Evolutionary conservation across 2,888 invertebrate genomes (phyloP).

Genomic region (Abrostola triplasia): DNA sequence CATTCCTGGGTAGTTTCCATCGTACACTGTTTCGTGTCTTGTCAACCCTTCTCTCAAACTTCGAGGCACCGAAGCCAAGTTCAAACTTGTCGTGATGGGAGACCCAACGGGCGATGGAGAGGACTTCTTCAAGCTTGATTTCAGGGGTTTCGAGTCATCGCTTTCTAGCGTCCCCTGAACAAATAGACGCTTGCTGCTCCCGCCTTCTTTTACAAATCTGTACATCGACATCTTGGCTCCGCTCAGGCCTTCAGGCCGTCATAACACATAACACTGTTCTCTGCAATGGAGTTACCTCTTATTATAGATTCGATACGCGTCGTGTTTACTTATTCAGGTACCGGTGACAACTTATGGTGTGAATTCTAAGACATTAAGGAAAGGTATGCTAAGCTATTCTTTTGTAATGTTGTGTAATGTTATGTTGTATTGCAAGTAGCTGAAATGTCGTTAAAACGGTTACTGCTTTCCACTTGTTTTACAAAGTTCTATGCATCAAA

Average conservation of each 20-base stretch:
- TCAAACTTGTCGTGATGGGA: constrained; percentile 89
- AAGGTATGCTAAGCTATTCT: constrained; percentile 49
- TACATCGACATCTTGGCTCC: constrained; percentile 91
- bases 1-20: constrained; percentile 85
- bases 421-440: constrained; percentile 16
- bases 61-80: constrained; percentile 87
- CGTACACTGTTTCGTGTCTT: constrained; percentile 84
- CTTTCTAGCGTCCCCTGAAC: constrained; percentile 92
- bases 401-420: constrained; percentile 32
- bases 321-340: constrained; percentile 54
- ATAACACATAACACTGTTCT: constrained; percentile 76
- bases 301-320: constrained; percentile 83
- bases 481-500: constrained; percentile 4
- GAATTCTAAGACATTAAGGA: constrained; percentile 55
- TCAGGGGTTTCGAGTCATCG: constrained; percentile 87
- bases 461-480: constrained; percentile 10
- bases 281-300: constrained; percentile 68
- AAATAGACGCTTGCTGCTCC: constrained; percentile 90
- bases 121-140: constrained; percentile 86
- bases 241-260: constrained; percentile 72
- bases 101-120: constrained; percentile 87
- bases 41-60: constrained; percentile 86
- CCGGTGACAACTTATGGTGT: constrained; percentile 63
- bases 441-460: constrained; percentile 25
- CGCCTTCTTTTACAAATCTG: constrained; percentile 92